A percentile compares a stretch with the other conserved stretches of the same genome.
Evolutionary conservation across 2,888 invertebrate genomes (phyloP).

Genomic region (Aricia artaxerxes): DNA sequence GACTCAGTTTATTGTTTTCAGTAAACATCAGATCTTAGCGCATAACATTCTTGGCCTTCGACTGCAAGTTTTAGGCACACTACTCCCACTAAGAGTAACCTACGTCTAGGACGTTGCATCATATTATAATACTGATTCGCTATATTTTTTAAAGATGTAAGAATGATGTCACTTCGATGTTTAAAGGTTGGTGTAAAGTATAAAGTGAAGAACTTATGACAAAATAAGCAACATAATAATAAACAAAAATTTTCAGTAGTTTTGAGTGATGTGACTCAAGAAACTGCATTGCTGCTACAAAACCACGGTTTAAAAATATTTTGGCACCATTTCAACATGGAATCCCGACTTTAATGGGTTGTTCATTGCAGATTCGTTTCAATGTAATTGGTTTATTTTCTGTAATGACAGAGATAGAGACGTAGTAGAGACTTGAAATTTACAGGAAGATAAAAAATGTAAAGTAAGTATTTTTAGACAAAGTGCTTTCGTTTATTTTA

Average conservation of each 20-base stretch:
- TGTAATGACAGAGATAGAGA: neutral
- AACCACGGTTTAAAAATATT: conserved; percentile 6
- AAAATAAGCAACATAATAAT: neutral
- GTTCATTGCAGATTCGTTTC: neutral
- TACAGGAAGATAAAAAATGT: too few species aligned
- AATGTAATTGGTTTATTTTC: neutral
- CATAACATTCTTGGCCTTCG: conserved; percentile 11
- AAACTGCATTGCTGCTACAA: neutral
- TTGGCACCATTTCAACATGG: neutral
- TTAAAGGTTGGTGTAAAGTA: too few species aligned
- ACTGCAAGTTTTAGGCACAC: neutral
- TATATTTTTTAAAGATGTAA: neutral
- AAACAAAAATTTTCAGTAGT: neutral
- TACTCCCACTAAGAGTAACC: neutral
- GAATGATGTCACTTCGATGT: too few species aligned
- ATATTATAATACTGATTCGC: neutral
- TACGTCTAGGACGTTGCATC: neutral
- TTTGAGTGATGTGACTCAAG: neutral
- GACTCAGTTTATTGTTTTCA: conserved; percentile 20
- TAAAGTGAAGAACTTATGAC: neutral
- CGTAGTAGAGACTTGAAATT: neutral
- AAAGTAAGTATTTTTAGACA: too few species aligned
- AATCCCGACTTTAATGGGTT: neutral
- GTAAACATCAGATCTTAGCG: conserved; percentile 21
- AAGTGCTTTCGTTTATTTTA: too few species aligned